phyloP scores from a whole-genome alignment of 2,888 invertebrate species.

The Lepidonotus clava region DNA sequence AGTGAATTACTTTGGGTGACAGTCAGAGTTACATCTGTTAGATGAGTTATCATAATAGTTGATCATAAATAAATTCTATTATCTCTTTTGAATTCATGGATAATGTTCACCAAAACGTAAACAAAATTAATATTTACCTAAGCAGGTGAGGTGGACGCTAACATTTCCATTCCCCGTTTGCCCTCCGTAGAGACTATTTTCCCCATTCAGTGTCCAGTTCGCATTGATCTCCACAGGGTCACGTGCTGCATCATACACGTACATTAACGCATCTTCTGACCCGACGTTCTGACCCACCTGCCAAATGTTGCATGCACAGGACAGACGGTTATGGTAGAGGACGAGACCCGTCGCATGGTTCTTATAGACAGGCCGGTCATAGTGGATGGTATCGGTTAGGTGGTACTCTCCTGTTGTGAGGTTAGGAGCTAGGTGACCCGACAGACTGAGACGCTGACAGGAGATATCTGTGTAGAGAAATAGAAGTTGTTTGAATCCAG shows the following conservation, averaged over 20 bases:
- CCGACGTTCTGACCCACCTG: background rate
- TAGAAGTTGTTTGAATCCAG: too few relatives aligned
- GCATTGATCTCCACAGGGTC: background rate
- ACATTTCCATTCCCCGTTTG: background rate
- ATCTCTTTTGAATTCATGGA: too few relatives aligned
- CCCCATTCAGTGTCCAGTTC: background rate
- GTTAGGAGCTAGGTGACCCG: background rate
- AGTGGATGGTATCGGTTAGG: background rate
- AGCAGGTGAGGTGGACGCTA: background rate
- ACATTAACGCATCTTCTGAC: background rate
- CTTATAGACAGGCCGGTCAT: slow-evolving; percentile 19
- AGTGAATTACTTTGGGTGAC: too few relatives aligned
- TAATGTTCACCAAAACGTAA: too few relatives aligned
- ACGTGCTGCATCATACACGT: background rate
- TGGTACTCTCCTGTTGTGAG: background rate
- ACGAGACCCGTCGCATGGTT: background rate
- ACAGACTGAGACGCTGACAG: slow-evolving; percentile 1
- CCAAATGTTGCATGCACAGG: background rate
- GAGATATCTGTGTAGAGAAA: slow-evolving; percentile 44
- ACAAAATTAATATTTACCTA: too few relatives aligned
- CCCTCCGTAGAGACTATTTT: background rate
- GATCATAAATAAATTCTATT: too few relatives aligned
- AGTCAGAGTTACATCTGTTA: too few relatives aligned
- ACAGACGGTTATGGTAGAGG: background rate
- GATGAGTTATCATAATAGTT: too few relatives aligned